Conservation (phyloP, 2,113 vertebrate genomes). For the Semicossyphus pulcher region DNA sequence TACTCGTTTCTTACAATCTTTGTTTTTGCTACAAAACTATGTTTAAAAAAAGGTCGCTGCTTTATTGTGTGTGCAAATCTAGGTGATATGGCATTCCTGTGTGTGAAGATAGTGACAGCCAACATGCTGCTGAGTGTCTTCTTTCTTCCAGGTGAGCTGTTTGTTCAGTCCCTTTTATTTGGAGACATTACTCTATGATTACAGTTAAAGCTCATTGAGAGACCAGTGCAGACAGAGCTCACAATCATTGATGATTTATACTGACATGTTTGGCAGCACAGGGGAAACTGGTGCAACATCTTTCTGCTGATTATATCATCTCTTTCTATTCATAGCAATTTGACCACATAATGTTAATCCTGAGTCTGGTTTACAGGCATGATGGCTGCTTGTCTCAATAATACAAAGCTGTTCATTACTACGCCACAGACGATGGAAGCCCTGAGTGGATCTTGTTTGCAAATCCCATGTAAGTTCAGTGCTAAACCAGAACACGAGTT, state of each 20-base stretch:
- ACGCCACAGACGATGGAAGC: conserved; percentile 25
- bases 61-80: background rate
- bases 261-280: no score
- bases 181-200: background rate
- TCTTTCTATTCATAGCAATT: no score
- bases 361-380: conserved; percentile 24
- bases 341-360: background rate
- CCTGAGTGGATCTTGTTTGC: conserved; percentile 62
- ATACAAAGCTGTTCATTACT: rapidly evolving
- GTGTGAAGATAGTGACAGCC: background rate
- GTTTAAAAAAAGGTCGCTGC: no score
- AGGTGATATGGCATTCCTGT: background rate
- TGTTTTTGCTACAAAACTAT: no score
- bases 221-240: background rate
- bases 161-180: background rate
- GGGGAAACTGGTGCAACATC: no score
- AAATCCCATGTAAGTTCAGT: conserved; percentile 60
- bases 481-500: rapidly evolving
- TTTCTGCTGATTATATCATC: no score
- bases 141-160: conserved; percentile 43
- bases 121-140: conserved; percentile 19
- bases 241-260: background rate
- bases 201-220: background rate
- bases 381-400: rapidly evolving
- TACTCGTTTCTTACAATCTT: no score